These are phyloP conservation scores for Baryphthengus martii DNA, from an alignment of 2,113 vertebrate species.

Conservation along the genomic window DNA sequence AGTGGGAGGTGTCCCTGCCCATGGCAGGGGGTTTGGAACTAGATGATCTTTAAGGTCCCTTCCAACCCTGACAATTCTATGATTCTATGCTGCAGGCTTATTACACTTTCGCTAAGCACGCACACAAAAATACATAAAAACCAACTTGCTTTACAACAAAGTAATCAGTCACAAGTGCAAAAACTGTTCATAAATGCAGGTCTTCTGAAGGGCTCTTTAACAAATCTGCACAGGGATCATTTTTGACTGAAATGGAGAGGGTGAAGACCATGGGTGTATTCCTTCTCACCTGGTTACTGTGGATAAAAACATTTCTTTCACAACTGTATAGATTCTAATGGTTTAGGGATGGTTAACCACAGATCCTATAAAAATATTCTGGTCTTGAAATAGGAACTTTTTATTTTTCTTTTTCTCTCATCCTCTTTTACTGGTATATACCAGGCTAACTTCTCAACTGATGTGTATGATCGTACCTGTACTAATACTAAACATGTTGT, in stretches of 20 bases:
- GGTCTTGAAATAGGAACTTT: constrained; percentile 9
- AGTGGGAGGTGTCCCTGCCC: no score
- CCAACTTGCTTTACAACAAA: not conserved
- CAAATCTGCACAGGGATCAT: not conserved
- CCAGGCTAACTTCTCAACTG: not conserved
- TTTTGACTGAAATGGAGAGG: not conserved
- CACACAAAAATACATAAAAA: not conserved
- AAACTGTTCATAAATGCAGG: not conserved
- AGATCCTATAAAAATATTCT: not conserved
- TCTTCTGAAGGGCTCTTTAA: not conserved
- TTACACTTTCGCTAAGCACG: not conserved
- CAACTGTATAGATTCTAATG: not conserved
- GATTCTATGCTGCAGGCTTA: not conserved
- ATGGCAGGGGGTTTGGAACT: no score
- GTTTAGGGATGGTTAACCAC: not conserved
- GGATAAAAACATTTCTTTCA: not conserved
- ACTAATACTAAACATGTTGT: not conserved
- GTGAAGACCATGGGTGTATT: not conserved
- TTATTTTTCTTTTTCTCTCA: no score
- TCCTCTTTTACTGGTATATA: not conserved
- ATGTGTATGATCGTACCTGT: not conserved
- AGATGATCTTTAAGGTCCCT: no score
- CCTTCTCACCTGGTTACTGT: not conserved
- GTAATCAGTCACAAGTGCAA: not conserved
- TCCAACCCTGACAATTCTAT: no score